Conservation (phyloP, 2,888 invertebrate genomes). For the Drosophila robusta region DNA sequence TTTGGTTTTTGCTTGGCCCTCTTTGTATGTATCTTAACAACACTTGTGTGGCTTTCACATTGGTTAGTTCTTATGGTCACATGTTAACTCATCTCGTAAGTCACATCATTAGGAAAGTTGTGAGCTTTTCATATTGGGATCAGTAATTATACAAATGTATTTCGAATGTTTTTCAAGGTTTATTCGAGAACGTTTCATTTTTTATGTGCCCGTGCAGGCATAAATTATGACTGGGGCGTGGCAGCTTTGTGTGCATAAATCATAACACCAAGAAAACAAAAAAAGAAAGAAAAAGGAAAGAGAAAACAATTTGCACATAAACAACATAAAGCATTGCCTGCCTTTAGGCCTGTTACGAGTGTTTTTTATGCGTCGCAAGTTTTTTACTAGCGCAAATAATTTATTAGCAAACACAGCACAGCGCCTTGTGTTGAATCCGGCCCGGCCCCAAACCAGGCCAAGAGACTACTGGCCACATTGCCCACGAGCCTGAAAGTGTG, state of each 20-base stretch:
- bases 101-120: no score
- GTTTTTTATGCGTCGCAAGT: slow-evolving; percentile 55
- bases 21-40: background rate
- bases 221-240: slow-evolving; percentile 69
- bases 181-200: slow-evolving; percentile 21
- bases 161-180: slow-evolving; percentile 54
- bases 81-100: background rate
- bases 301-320: slow-evolving; percentile 66
- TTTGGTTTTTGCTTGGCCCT: no score
- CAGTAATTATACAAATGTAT: slow-evolving; percentile 69
- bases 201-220: slow-evolving; percentile 39
- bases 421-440: slow-evolving; percentile 34
- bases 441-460: background rate
- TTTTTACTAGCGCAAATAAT: slow-evolving; percentile 57
- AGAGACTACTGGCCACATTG: slow-evolving; percentile 41
- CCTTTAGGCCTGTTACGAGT: slow-evolving; percentile 38
- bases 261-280: slow-evolving; percentile 46
- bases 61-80: background rate
- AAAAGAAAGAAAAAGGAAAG: slow-evolving; percentile 1
- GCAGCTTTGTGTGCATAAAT: slow-evolving; percentile 61
- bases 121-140: slow-evolving; percentile 24
- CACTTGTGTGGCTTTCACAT: background rate
- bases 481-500: slow-evolving; percentile 24
- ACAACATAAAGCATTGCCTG: slow-evolving; percentile 60
- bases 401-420: slow-evolving; percentile 59